phyloP scores from a whole-genome alignment of 1,140 invertebrate species.

The Cardiocondyla obscurior region DNA sequence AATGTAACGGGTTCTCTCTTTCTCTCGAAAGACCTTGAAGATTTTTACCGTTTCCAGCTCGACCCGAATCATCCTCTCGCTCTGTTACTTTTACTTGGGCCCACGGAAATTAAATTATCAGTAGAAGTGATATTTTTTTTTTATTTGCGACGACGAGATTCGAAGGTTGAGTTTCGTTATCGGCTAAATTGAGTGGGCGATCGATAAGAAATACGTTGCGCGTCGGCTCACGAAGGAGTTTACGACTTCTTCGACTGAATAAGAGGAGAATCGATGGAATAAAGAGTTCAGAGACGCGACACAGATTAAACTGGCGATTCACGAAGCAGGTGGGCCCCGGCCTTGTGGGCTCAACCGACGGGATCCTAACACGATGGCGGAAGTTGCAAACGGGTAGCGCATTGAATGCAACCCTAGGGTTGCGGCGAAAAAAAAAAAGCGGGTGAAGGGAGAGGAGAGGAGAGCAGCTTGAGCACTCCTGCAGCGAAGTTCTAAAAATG shows the following conservation, averaged over 20 bases:
- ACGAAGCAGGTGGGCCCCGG: constrained; percentile 33
- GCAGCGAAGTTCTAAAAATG: constrained; percentile 50
- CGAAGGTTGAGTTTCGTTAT: neutral
- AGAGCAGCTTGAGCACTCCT: neutral
- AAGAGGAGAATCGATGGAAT: neutral
- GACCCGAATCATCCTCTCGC: neutral
- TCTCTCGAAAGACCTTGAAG: constrained; percentile 43
- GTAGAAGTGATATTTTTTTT: constrained; percentile 2
- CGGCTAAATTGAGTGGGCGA: neutral
- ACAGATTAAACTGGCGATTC: constrained; percentile 4
- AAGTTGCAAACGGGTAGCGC: constrained; percentile 5
- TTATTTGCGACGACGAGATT: neutral
- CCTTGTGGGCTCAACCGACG: constrained; percentile 2
- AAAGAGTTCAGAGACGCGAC: neutral
- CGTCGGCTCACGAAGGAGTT: neutral
- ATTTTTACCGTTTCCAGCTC: constrained; percentile 41
- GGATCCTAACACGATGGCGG: neutral
- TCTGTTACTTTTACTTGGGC: neutral
- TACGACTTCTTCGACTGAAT: neutral
- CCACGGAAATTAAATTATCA: neutral
- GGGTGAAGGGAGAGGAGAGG: neutral
- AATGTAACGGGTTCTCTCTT: constrained; percentile 35
- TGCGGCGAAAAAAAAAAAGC: neutral
- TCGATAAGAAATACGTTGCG: neutral
- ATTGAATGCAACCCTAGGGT: constrained; percentile 23